Conservation (phyloP, 2,113 vertebrate species). For the Daubentonia madagascariensis region DNA sequence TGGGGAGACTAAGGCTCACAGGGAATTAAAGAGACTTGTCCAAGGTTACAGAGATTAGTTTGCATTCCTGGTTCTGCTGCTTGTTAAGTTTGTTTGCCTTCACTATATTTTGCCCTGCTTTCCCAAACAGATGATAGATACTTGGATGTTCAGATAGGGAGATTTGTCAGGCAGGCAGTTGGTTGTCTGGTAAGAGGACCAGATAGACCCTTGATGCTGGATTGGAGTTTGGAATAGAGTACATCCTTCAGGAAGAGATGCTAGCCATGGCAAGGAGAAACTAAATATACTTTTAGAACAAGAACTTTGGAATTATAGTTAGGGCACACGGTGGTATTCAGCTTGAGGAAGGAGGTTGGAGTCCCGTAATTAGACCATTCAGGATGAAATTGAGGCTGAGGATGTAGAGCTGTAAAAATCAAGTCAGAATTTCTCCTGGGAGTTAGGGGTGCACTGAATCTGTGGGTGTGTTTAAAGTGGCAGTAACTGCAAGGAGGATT, state of each 20-base stretch:
- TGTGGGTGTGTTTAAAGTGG: background rate
- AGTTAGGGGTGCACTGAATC: background rate
- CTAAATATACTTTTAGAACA: background rate
- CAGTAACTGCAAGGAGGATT: background rate
- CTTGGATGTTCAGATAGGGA: background rate
- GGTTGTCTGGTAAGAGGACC: background rate
- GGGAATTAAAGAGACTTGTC: background rate
- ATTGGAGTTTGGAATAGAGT: background rate
- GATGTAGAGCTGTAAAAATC: background rate
- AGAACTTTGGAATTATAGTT: background rate
- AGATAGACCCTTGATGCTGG: background rate
- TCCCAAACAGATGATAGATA: background rate
- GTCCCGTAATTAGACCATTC: conserved; percentile 15
- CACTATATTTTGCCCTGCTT: background rate
- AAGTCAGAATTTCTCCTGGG: conserved; percentile 3
- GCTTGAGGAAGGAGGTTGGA: background rate
- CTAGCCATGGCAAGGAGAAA: background rate
- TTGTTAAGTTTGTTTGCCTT: conserved; percentile 1
- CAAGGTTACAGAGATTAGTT: background rate
- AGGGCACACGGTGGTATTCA: background rate
- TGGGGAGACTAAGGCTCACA: background rate
- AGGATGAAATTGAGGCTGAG: conserved; percentile 10
- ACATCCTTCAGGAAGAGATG: background rate
- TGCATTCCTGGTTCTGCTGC: background rate
- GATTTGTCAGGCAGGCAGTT: background rate